Percentiles rank a stretch among this genome's conserved stretches.
These are phyloP conservation scores for Reticulitermes lucifugus DNA, from an alignment of 2,888 invertebrate genomes.

Conservation along the genomic window DNA sequence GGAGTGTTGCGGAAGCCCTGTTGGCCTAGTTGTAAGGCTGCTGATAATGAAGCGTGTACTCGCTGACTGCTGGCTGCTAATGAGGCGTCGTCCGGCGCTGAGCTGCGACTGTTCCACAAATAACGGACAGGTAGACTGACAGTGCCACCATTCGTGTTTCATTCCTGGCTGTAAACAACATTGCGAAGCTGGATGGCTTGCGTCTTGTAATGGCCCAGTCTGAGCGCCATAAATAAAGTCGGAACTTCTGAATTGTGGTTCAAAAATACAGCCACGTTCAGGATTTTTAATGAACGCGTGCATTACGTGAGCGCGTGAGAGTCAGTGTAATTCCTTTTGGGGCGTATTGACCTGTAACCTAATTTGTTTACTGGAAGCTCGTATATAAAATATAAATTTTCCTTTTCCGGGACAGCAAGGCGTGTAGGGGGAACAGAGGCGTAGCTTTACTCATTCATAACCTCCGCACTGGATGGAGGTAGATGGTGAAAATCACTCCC, in stretches of 20 bases:
- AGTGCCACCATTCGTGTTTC: not conserved
- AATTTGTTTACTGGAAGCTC: no score
- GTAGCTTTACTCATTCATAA: no score
- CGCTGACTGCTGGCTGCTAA: slow-evolving; percentile 20
- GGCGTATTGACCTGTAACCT: no score
- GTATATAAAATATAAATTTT: no score
- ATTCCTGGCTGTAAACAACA: slow-evolving; percentile 9
- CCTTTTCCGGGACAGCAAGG: no score
- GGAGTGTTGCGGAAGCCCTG: not conserved
- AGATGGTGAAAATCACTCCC: no score
- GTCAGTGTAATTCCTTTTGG: no score
- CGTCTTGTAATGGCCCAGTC: not conserved
- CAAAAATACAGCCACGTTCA: not conserved
- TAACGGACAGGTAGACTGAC: slow-evolving; percentile 21
- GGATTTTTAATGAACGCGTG: no score
- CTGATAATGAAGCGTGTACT: slow-evolving; percentile 1
- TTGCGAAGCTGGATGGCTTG: not conserved
- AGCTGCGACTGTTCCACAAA: slow-evolving; percentile 15
- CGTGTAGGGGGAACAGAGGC: no score
- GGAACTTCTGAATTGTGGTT: not conserved
- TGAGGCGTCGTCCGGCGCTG: slow-evolving; percentile 5
- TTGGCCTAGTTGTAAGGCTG: slow-evolving; percentile 22
- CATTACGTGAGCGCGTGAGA: no score
- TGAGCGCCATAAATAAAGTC: slow-evolving; percentile 6
- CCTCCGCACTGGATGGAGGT: no score